Percentiles rank a stretch among this genome's conserved stretches.
Conservation (phyloP, 2,113 vertebrate species). For the Murina feae region DNA sequence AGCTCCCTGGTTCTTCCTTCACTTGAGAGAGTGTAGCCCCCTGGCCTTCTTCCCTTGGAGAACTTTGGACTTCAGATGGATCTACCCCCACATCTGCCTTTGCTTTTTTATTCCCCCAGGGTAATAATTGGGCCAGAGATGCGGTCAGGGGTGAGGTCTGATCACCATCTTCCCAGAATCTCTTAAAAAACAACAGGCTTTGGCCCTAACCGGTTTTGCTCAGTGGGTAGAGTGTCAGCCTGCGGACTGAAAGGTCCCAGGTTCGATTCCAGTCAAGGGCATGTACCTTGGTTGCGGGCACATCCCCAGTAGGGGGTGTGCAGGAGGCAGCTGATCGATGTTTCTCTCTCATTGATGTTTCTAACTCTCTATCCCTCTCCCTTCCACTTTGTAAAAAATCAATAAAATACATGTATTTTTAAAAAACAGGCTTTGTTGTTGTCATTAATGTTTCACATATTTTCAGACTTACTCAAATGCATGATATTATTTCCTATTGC, state of each 20-base stretch:
- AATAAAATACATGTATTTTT: no score
- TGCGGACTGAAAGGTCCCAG: no score
- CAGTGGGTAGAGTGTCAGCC: no score
- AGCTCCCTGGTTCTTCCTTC: not conserved
- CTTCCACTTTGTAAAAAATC: no score
- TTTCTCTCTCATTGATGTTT: no score
- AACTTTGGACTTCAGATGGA: not conserved
- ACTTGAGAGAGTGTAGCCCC: not conserved
- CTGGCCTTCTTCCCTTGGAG: not conserved
- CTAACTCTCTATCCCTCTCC: no score
- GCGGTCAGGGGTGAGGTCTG: not conserved
- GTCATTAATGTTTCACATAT: not conserved
- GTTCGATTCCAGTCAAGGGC: no score
- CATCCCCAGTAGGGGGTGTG: no score
- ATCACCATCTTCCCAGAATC: constrained; percentile 3
- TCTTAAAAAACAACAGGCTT: not conserved
- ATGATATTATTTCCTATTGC: not conserved
- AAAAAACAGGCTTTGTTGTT: not conserved
- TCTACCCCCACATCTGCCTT: not conserved
- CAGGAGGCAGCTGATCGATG: no score
- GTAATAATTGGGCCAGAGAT: not conserved
- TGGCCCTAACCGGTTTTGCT: no score
- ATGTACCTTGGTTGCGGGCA: no score
- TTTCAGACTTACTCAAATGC: constrained; percentile 7
- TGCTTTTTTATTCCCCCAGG: not conserved